Percentiles rank a stretch among this genome's conserved stretches.
Conservation (phyloP, 1,140 invertebrate species). For the Drosophila kohkoa region DNA sequence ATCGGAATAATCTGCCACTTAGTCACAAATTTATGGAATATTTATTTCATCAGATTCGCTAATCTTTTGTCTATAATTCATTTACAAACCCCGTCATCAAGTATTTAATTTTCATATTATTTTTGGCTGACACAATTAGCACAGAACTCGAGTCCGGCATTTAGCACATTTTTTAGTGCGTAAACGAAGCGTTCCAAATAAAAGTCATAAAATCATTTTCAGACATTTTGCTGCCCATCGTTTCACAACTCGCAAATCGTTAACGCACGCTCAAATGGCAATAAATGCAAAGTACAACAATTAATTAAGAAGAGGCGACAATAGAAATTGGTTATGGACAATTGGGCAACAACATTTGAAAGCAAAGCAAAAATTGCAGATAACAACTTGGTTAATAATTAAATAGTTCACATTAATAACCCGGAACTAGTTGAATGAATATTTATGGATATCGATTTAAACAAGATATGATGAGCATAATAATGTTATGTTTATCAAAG, state of each 20-base stretch:
- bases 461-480: too few species aligned
- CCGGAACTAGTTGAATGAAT: background rate
- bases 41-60: constrained; percentile 58
- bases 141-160: constrained; percentile 38
- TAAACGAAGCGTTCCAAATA: constrained; percentile 64
- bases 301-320: background rate
- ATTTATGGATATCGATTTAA: too few species aligned
- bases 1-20: background rate
- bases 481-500: too few species aligned
- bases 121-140: constrained; percentile 60
- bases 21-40: background rate
- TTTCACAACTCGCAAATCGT: constrained; percentile 59
- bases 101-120: constrained; percentile 4
- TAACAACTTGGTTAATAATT: background rate
- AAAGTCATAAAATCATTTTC: constrained; percentile 50
- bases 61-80: constrained; percentile 45
- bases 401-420: background rate
- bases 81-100: constrained; percentile 50
- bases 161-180: constrained; percentile 73
- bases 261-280: constrained; percentile 41
- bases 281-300: background rate
- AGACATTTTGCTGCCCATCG: constrained; percentile 10
- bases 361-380: background rate
- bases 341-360: background rate
- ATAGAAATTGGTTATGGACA: background rate